These are phyloP conservation scores for Teleogryllus occipitalis DNA, from an alignment of 1,140 invertebrate genomes.

Conservation along the genomic window DNA sequence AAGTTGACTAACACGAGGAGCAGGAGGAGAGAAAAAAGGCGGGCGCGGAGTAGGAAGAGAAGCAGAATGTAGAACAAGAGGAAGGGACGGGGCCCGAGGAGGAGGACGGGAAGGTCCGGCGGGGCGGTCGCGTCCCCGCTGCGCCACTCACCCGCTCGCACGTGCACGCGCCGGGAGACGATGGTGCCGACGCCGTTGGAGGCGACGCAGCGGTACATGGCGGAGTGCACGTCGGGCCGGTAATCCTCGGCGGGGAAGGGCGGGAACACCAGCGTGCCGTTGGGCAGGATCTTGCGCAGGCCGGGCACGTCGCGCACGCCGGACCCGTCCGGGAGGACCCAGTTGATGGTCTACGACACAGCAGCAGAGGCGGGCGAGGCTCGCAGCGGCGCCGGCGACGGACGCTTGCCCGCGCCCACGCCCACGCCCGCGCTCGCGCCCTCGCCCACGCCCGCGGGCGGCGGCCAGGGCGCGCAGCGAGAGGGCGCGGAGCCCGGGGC, in stretches of 20 bases:
- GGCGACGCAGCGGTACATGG: constrained; percentile 40
- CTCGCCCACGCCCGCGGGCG: too few species aligned
- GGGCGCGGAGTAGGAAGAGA: too few species aligned
- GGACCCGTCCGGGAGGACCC: background rate
- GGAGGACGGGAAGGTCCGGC: too few species aligned
- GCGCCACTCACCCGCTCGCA: constrained; percentile 36
- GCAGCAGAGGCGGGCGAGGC: background rate
- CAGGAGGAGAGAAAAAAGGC: too few species aligned
- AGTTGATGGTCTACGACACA: background rate
- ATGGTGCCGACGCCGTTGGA: constrained; percentile 41
- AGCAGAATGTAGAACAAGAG: too few species aligned
- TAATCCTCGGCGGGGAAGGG: constrained; percentile 37
- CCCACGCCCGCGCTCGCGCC: too few species aligned
- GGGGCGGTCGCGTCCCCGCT: background rate
- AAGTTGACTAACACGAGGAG: too few species aligned
- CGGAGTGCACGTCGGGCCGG: constrained; percentile 35
- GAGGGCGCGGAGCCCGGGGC: too few species aligned
- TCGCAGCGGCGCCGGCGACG: too few species aligned
- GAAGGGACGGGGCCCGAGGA: too few species aligned
- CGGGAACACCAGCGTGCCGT: constrained; percentile 40
- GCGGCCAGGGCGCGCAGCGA: too few species aligned
- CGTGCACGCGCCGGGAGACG: constrained; percentile 40
- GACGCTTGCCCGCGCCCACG: background rate
- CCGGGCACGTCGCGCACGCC: constrained; percentile 8
- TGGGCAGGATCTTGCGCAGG: constrained; percentile 23